Conservation (phyloP, 2,797 vertebrate genomes). For the Craterocephalus amniculus region DNA sequence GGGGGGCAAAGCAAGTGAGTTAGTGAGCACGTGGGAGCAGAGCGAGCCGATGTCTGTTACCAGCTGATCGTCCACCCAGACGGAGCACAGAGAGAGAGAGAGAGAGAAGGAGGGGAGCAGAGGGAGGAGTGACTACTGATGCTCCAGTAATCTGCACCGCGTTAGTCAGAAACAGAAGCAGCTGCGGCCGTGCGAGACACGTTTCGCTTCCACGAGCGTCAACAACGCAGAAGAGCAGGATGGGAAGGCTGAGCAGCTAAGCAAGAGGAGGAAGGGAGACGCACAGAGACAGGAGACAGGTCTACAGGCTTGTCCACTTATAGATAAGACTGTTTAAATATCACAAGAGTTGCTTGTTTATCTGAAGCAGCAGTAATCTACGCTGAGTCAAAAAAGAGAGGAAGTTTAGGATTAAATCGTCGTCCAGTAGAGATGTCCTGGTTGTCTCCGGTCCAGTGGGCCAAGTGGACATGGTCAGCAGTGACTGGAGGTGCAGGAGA, state of each 20-base stretch:
- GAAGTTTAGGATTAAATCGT: slow-evolving; percentile 34
- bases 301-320: slow-evolving; percentile 10
- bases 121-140: slow-evolving; percentile 76
- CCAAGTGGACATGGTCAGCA: slow-evolving; percentile 96
- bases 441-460: slow-evolving; percentile 95
- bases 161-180: slow-evolving; percentile 62
- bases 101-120: slow-evolving; percentile 40
- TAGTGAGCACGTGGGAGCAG: slow-evolving; percentile 42
- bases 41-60: slow-evolving; percentile 64
- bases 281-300: slow-evolving; percentile 18
- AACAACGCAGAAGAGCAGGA: slow-evolving; percentile 60
- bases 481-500: slow-evolving; percentile 84
- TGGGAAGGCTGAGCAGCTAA: slow-evolving; percentile 47
- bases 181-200: slow-evolving; percentile 52
- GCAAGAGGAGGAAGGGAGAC: slow-evolving; percentile 65
- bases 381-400: slow-evolving; percentile 29
- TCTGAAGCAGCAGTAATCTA: slow-evolving; percentile 9
- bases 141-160: slow-evolving; percentile 69
- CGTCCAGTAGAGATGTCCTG: slow-evolving; percentile 82
- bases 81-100: slow-evolving; percentile 29
- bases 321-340: slow-evolving; percentile 8
- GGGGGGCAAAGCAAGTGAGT: slow-evolving; percentile 37
- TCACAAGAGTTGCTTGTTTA: neutral
- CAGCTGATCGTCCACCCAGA: slow-evolving; percentile 82
- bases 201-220: slow-evolving; percentile 49